Base-by-base conservation (phyloP, 2,113 vertebrate species). In the Rhagologus leucostigma region DNA sequence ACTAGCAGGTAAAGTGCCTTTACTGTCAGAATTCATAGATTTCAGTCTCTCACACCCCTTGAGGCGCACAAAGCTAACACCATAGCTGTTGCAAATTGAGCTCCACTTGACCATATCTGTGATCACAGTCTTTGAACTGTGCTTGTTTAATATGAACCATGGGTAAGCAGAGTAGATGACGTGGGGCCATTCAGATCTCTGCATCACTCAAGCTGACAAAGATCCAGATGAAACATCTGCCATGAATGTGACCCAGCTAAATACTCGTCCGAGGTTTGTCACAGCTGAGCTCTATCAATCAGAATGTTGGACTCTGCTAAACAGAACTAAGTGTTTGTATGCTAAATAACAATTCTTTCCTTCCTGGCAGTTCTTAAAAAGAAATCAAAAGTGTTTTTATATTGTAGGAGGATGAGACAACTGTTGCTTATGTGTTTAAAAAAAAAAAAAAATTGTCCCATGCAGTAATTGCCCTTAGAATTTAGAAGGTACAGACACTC, bases 1-100 rank as follows among this genome's bases (percentile, higher is more conserved):
- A 9, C 89, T 98, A 16, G 98, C 98, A 97, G 98, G 98, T 98
- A 98, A 96, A 90, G 9, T 44, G 13, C 35, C 16, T 87, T 85
- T 92, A 16, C 73, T 67, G 55, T 75, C 59, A 74, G 47, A 77
- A 63, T 69, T 63, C 16, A 16, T 8, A 55, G 47, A 33, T 78
- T 77, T 63, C 42, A 65, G 3, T 74, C 26, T 41, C 14, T 2
- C 2, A 6, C 10, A 7, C 9, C 8, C 22, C 47, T 81, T 63
- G 30, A 75, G 32, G 49, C 19, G 44, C 32, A 24, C 56, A 76
- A 46, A 89, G 19, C 44, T 92, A 50, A 46, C 20, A 47, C 12
- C 3, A 4, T 20, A 50, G 78, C 67, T 67, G 69, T 7, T 86
- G 50, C 3, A 18, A 49, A 69, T 87, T 62, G 76, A 68, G 41